phyloP scores from a whole-genome alignment of 2,797 vertebrate genomes.

The Philypnodon macrostomus region DNA sequence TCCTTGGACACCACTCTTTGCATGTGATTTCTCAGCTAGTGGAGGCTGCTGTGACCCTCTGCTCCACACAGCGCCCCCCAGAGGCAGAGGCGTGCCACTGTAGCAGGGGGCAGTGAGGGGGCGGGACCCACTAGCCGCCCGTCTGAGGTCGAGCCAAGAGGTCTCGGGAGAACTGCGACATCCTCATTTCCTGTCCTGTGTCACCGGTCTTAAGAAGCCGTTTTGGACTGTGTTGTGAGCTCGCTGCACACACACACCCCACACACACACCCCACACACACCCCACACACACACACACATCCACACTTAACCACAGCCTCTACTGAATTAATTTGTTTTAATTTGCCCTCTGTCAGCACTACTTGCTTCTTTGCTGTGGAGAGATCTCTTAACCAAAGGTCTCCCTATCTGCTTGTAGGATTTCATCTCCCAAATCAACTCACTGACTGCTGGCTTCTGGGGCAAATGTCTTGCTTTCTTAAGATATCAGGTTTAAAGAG shows the following conservation, averaged over 20 bases:
- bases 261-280: slow-evolving; percentile 10
- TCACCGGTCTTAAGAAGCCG: slow-evolving; percentile 62
- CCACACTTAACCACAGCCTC: slow-evolving; percentile 44
- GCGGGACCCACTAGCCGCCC: slow-evolving; percentile 29
- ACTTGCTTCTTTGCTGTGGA: slow-evolving; percentile 56
- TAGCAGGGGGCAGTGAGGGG: slow-evolving; percentile 19
- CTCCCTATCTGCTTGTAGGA: slow-evolving; percentile 50
- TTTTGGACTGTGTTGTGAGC: slow-evolving; percentile 71
- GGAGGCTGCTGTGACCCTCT: background rate
- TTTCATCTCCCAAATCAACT: slow-evolving; percentile 56
- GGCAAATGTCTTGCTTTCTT: slow-evolving; percentile 15
- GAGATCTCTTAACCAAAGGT: slow-evolving; percentile 59
- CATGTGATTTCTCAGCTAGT: background rate
- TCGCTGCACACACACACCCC: slow-evolving; percentile 30
- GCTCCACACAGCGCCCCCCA: slow-evolving; percentile 37
- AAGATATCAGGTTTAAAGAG: slow-evolving; percentile 50
- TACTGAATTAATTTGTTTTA: slow-evolving; percentile 77
- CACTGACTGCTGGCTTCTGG: slow-evolving; percentile 17
- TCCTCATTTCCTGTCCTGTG: slow-evolving; percentile 67
- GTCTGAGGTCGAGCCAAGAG: slow-evolving; percentile 51
- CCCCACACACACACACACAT: slow-evolving; percentile 17
- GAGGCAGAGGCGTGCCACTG: slow-evolving; percentile 54
- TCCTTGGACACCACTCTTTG: background rate
- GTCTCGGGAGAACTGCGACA: slow-evolving; percentile 63
- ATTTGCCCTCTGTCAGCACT: slow-evolving; percentile 74